Base-by-base conservation (phyloP, 2,113 vertebrate species). In the Odontophorus gujanensis region DNA sequence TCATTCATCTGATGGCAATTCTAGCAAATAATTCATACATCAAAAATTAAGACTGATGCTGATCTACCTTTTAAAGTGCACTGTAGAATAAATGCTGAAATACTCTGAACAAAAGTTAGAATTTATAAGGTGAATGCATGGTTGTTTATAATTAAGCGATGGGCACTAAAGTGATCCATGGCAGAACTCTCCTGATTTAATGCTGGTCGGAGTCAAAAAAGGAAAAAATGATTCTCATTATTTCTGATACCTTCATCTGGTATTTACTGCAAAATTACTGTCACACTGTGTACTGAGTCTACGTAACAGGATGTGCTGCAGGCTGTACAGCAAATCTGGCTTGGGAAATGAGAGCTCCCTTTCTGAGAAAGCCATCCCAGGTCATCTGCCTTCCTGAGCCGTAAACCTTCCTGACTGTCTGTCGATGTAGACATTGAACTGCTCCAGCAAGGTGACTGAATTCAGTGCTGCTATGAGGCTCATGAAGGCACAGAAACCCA, bases 371-470 rank as follows among this genome's bases (percentile, higher is more conserved):
- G 81, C 50, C 89, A 73, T 58, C 69, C 79, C 1, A 3, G 91
- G 80, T 59, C 90, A 68, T 61, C 84, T 79, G 48, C 73, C 55
- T 78, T 85, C 92, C 51, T 0, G 0, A 72, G 79, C n/a, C 47
- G 45, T 89, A 93, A 95, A 61, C 69, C 38, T 38, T 73, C 66
- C 85, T 81, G 82, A 58, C 73, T 61, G 63, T 12, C 85, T 91
- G 74, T 48, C 10, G 0, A 19, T 51, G 77, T 28, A 58, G 89
- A 72, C 0, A 0, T 83, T 89, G 84, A 90, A 68, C 80, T 76
- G 87, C 93, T 88, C 28, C 94, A 85, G 77, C 86, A 91, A 92
- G 93, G 84, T 81, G 95, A 87, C 88, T 78, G 93, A 82, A 90
- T 92, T 86, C 61, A 59, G 38, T 65, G 57, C 87, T 63, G 81